These are phyloP conservation scores for Brenthis ino DNA, from an alignment of 2,888 invertebrate genomes.

Conservation along the genomic window DNA sequence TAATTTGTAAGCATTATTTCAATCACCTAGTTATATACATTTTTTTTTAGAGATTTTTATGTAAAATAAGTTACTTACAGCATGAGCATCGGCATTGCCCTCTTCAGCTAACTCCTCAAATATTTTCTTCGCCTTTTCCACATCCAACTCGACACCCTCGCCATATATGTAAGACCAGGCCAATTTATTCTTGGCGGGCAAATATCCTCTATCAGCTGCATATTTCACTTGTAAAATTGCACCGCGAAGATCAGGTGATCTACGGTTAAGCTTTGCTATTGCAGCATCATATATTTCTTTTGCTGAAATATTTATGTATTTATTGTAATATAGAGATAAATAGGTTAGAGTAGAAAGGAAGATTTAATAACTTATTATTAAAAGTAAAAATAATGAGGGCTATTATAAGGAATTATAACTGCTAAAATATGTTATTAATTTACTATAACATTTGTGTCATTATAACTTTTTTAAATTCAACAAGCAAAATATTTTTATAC, in stretches of 20 bases:
- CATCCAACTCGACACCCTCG: constrained; percentile 88
- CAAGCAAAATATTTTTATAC: too few species aligned
- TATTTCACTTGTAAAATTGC: constrained; percentile 89
- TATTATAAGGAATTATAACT: too few species aligned
- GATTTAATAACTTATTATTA: too few species aligned
- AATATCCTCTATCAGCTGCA: constrained; percentile 91
- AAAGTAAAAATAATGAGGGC: too few species aligned
- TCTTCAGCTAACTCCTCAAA: constrained; percentile 88
- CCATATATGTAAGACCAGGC: constrained; percentile 96
- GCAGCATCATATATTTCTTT: constrained; percentile 89
- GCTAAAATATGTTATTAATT: neutral
- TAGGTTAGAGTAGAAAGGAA: too few species aligned
- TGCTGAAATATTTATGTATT: constrained; percentile 71
- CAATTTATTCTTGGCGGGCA: constrained; percentile 90
- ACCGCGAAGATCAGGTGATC: constrained; percentile 87
- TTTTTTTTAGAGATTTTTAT: too few species aligned
- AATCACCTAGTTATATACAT: too few species aligned
- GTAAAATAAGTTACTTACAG: constrained; percentile 79
- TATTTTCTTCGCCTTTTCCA: constrained; percentile 87
- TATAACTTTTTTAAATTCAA: too few species aligned
- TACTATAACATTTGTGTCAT: neutral
- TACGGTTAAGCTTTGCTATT: constrained; percentile 86
- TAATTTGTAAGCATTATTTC: too few species aligned
- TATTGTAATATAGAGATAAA: constrained; percentile 14
- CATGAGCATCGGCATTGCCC: constrained; percentile 94